Conservation (phyloP, 2,113 vertebrate genomes). For the Daphoenositta chrysoptera region DNA sequence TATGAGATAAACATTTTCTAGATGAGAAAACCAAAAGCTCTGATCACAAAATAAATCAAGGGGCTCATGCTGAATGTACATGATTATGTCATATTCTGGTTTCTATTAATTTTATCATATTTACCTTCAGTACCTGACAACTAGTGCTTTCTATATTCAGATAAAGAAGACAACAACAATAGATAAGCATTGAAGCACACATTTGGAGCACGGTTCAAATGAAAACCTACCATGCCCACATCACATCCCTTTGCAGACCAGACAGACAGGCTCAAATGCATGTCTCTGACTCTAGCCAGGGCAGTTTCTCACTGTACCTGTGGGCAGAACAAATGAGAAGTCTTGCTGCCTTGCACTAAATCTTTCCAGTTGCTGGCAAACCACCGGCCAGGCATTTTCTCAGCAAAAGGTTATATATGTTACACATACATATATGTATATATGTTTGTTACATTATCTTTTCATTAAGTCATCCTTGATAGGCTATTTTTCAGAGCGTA, state of each 20-base stretch:
- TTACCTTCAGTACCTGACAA: background rate
- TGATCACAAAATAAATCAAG: background rate
- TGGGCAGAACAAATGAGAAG: background rate
- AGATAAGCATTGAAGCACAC: background rate
- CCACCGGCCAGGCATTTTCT: background rate
- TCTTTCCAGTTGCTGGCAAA: background rate
- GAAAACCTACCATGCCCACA: background rate
- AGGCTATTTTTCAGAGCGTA: background rate
- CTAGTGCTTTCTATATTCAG: background rate
- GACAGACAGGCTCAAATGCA: background rate
- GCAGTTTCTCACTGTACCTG: background rate
- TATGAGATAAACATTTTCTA: constrained; percentile 13
- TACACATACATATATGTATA: background rate
- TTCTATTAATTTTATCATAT: background rate
- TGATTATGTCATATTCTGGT: background rate
- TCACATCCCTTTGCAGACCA: background rate
- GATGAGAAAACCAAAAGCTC: background rate
- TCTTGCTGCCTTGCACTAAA: background rate
- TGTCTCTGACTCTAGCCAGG: background rate
- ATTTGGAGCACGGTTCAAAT: background rate
- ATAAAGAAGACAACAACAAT: background rate
- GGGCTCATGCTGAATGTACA: background rate
- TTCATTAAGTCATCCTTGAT: background rate
- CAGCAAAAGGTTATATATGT: background rate
- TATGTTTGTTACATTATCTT: background rate